These are phyloP conservation scores for Drosophila nigricruria DNA, from an alignment of 2,888 invertebrate species.

Conservation along the genomic window DNA sequence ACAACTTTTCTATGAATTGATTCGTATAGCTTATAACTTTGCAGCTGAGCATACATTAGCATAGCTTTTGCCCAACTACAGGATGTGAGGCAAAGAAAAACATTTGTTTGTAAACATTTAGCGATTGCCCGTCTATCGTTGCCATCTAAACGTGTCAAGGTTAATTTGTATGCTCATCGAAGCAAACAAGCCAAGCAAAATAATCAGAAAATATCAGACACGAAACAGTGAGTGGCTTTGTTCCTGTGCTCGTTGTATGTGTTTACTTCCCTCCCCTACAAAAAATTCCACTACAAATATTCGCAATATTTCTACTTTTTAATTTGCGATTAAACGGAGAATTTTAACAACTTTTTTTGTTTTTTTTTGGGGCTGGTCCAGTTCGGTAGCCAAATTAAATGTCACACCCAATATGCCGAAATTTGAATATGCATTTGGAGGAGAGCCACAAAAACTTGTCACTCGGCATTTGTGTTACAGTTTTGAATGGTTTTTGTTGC, in stretches of 20 bases:
- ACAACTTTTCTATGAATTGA: neutral
- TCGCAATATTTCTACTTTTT: constrained; percentile 18
- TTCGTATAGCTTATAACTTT: neutral
- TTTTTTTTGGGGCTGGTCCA: constrained; percentile 17
- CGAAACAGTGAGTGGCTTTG: constrained; percentile 38
- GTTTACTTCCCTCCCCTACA: neutral
- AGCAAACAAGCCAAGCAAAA: constrained; percentile 45
- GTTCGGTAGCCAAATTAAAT: constrained; percentile 67
- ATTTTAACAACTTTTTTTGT: constrained; percentile 5
- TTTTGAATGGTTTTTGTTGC: constrained; percentile 33
- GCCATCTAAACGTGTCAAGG: constrained; percentile 65
- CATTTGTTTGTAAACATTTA: constrained; percentile 49
- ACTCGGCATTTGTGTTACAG: constrained; percentile 65
- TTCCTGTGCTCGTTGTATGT: constrained; percentile 8
- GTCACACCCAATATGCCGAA: constrained; percentile 58
- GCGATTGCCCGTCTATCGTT: constrained; percentile 33
- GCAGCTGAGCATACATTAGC: constrained; percentile 1
- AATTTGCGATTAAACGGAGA: neutral
- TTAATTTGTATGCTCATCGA: constrained; percentile 62
- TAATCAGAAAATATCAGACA: constrained; percentile 40
- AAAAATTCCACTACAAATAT: constrained; percentile 26
- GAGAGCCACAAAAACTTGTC: constrained; percentile 64
- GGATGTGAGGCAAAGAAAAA: constrained; percentile 4
- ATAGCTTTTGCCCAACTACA: neutral
- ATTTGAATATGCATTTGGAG: constrained; percentile 63